These are phyloP conservation scores for Atractosteus spatula DNA, from an alignment of 2,113 vertebrate species.

Conservation along the genomic window DNA sequence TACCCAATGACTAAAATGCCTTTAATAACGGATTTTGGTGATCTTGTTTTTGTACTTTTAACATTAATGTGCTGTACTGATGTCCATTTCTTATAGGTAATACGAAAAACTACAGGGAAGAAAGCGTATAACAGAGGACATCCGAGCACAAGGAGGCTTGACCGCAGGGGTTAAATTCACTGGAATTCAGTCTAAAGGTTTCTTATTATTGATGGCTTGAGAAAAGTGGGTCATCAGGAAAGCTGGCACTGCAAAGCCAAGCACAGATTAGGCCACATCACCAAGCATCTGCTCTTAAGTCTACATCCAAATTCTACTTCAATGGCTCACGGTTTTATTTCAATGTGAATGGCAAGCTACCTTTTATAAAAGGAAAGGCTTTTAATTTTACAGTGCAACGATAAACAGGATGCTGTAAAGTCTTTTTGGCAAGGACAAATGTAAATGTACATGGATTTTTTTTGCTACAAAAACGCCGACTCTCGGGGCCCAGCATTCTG, in stretches of 20 bases:
- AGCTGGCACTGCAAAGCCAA: neutral
- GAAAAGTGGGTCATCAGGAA: too few relatives aligned
- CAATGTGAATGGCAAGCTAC: neutral
- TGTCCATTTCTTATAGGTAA: too few relatives aligned
- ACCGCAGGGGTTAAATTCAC: too few relatives aligned
- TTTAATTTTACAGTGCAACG: slow-evolving; percentile 1
- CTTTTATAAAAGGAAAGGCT: neutral
- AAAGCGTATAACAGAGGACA: too few relatives aligned
- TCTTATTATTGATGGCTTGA: too few relatives aligned
- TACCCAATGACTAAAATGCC: too few relatives aligned
- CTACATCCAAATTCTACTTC: slow-evolving; percentile 13
- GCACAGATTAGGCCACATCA: neutral
- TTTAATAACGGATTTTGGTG: too few relatives aligned
- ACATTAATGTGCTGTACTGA: too few relatives aligned
- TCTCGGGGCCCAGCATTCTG: slow-evolving; percentile 22
- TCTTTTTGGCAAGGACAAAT: neutral
- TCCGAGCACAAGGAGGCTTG: too few relatives aligned
- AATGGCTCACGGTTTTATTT: slow-evolving; percentile 5
- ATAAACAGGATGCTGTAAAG: neutral
- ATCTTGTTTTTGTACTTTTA: too few relatives aligned
- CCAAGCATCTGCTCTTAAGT: neutral
- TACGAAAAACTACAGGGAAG: too few relatives aligned
- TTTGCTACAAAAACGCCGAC: slow-evolving; percentile 34
- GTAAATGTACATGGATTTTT: slow-evolving; percentile 29
- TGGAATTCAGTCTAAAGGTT: too few relatives aligned